Percentiles rank a stretch among this genome's conserved stretches.
These are phyloP conservation scores for Karalla daura DNA, from an alignment of 2,797 vertebrate species.

Conservation along the genomic window DNA sequence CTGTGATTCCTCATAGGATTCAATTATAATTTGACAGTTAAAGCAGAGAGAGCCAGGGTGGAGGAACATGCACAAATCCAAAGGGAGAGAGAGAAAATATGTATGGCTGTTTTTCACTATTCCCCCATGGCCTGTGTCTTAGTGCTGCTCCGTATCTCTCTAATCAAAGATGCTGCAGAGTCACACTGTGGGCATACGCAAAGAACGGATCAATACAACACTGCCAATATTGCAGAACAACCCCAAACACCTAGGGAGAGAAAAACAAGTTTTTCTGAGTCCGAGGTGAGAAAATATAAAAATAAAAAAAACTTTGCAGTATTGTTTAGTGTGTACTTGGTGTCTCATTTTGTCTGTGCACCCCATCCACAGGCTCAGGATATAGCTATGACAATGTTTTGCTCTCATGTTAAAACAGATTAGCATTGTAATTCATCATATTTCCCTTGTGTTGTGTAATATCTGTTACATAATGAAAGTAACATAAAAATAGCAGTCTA, in stretches of 20 bases:
- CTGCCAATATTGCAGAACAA: conserved; percentile 1
- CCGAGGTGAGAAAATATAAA: no score
- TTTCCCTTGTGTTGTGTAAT: conserved; percentile 50
- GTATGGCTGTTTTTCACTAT: conserved; percentile 9
- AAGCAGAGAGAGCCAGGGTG: neutral
- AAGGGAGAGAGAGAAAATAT: conserved; percentile 10
- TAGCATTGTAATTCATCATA: conserved; percentile 32
- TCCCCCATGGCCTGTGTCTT: neutral
- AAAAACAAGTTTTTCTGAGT: neutral
- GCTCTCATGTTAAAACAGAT: conserved; percentile 21
- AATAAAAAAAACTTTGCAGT: neutral
- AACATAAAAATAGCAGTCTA: conserved; percentile 58
- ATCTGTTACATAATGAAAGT: conserved; percentile 58
- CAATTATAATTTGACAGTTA: neutral
- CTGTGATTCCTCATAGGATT: neutral
- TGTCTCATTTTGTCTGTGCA: neutral
- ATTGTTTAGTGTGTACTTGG: neutral
- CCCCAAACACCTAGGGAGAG: neutral
- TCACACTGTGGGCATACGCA: neutral
- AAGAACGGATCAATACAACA: conserved; percentile 10
- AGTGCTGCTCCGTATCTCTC: conserved; percentile 13
- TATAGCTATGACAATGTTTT: neutral
- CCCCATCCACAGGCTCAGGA: neutral
- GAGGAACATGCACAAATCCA: neutral
- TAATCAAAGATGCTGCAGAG: conserved; percentile 26